These are phyloP conservation scores for Gadopsis bispinosus DNA, from an alignment of 2,797 vertebrate genomes.

Conservation along the genomic window DNA sequence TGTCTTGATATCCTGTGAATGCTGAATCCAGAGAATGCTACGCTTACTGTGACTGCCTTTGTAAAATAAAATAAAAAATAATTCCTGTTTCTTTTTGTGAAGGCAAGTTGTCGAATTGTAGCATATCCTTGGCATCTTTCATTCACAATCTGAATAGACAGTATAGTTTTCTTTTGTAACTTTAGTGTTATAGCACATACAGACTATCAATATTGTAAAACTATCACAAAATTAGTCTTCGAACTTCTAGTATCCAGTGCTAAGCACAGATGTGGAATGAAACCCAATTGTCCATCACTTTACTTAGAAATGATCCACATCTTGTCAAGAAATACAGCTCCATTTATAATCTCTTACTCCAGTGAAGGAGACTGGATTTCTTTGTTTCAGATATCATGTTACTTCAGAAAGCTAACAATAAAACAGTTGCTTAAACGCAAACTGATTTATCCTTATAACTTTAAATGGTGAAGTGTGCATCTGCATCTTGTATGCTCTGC, in stretches of 20 bases:
- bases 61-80: conserved; percentile 17
- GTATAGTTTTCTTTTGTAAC: conserved; percentile 10
- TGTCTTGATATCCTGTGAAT: conserved; percentile 35
- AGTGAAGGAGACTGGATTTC: not conserved
- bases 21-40: conserved; percentile 16
- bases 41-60: conserved; percentile 23
- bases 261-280: not conserved
- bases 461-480: not conserved
- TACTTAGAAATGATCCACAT: not conserved
- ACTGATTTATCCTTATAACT: not conserved
- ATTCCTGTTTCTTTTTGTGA: conserved; percentile 23
- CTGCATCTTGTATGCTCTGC: conserved; percentile 1
- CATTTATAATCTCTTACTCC: not conserved
- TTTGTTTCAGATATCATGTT: not conserved
- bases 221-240: conserved; percentile 4
- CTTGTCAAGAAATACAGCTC: not conserved
- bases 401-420: conserved; percentile 3
- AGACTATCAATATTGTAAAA: conserved; percentile 21
- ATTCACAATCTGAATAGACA: conserved; percentile 15
- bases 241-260: not conserved
- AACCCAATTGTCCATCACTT: not conserved
- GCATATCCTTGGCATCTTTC: conserved; percentile 32
- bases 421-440: not conserved
- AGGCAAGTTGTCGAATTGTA: conserved; percentile 25
- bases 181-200: not conserved